Percentiles rank a stretch among this genome's conserved stretches.
phyloP scores from a whole-genome alignment of 2,797 vertebrate species.

The Enteromius mattozi region DNA sequence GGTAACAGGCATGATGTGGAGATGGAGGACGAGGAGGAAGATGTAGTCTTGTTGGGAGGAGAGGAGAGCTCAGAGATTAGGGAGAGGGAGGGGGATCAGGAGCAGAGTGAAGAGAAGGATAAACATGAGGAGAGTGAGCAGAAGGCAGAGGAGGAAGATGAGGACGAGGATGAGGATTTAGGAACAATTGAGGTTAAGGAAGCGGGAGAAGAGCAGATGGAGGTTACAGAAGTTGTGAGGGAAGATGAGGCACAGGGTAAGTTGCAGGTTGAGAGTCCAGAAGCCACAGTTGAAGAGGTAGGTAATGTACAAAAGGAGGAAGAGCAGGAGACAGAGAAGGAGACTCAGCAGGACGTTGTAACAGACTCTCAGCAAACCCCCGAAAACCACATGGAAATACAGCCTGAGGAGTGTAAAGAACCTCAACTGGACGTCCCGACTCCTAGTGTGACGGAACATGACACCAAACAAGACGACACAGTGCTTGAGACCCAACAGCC shows the following conservation, averaged over 20 bases:
- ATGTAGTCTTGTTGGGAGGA: constrained; percentile 85
- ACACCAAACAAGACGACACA: neutral
- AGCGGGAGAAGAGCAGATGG: constrained; percentile 77
- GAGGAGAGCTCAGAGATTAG: constrained; percentile 77
- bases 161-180: constrained; percentile 71
- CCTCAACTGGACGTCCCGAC: constrained; percentile 13
- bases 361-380: constrained; percentile 48
- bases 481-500: constrained; percentile 23
- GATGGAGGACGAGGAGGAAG: constrained; percentile 86
- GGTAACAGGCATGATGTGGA: constrained; percentile 92
- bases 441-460: neutral
- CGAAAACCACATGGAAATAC: constrained; percentile 33
- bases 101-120: constrained; percentile 74
- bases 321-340: constrained; percentile 61
- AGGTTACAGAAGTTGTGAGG: constrained; percentile 70
- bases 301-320: constrained; percentile 78
- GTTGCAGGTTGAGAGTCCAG: constrained; percentile 76
- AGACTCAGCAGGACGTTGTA: constrained; percentile 68
- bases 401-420: constrained; percentile 27
- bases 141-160: constrained; percentile 77
- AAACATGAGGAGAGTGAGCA: constrained; percentile 73
- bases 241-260: constrained; percentile 67
- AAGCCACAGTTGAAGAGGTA: constrained; percentile 79
- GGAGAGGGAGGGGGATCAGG: constrained; percentile 58
- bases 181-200: constrained; percentile 74